Evolutionary conservation across 2,113 vertebrate species (phyloP), one percentile per base, ranked within the genome.

Genomic region (Cinclus cinclus): DNA sequence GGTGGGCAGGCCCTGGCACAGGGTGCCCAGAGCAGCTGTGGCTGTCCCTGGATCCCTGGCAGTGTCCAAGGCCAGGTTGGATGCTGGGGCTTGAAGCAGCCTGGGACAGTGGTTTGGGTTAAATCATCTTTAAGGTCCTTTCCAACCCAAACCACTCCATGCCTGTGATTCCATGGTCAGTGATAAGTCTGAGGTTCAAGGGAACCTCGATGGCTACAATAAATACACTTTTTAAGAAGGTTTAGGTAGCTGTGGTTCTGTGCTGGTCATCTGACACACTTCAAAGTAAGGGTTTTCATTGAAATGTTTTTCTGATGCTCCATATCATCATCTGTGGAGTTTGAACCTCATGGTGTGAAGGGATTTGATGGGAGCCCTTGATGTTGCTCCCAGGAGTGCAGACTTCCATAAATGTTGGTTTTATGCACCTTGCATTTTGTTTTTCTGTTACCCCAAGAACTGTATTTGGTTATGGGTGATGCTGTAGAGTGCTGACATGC

Each of bases 31-130:
- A 89, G 68, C 12, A 60, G 68, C 86, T 89, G 37, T 9, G 60
- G 68, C 52, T 81, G 86, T 60, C 39, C 53, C 46, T 58, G 82
- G 13, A 47, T 68, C 62, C 87, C 70, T 83, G 55, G 39, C 0
- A 68, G 39, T 76, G 70, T 0, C 62, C 87, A 15, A 68, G 55
- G 70, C 39, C 62, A 41, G 70, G 53, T 0, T 62, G 68, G 86
- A 11, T 1, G 0, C 11, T 58, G 56, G 44, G 42, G 10, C 11
- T 28, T 5, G 46, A 39, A 68, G 23, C 23, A 7, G 0, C 15
- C 39, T 89, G 69, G 62, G 8, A 21, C 0, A 2, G 11, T 62
- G 55, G 6, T 10, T 53, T 53, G 30, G 10, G 13, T 30, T 31
- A 39, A 52, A 23, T 68, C 2, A 21, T 53, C 47, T 49, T 76